These are phyloP conservation scores for Anneissia japonica DNA, from an alignment of 35 echinoderm and acorn worm species.

Conservation along the genomic window DNA sequence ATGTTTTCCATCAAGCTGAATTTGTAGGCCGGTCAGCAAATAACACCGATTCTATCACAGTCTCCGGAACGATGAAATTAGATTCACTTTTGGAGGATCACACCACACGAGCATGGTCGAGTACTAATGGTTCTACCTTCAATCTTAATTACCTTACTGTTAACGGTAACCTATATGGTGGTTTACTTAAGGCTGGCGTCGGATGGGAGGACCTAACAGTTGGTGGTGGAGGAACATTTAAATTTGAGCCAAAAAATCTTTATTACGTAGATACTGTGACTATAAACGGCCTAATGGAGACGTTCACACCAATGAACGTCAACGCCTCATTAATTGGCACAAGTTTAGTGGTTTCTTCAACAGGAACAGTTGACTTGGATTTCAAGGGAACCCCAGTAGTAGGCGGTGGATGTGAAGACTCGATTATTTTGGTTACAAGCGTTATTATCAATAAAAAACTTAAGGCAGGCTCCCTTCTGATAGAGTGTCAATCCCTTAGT, in stretches of 20 bases:
- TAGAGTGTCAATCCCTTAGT: conserved; percentile 7
- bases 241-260: not conserved
- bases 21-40: conserved; percentile 20
- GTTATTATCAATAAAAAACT: conserved; percentile 41
- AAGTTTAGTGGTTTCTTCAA: not conserved
- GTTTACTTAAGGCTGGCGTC: conserved; percentile 18
- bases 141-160: conserved; percentile 43
- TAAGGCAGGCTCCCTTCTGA: conserved; percentile 25
- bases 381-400: conserved; percentile 22
- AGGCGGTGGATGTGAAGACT: conserved; percentile 20
- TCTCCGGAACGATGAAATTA: conserved; percentile 33
- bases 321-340: conserved; percentile 11
- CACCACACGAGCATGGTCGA: conserved; percentile 23
- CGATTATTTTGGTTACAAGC: conserved; percentile 9
- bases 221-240: conserved; percentile 25
- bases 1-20: conserved; percentile 16
- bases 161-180: conserved; percentile 34
- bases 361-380: conserved; percentile 24
- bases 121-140: conserved; percentile 18
- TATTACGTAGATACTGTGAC: not conserved
- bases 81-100: conserved; percentile 4
- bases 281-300: not conserved
- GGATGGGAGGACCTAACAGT: conserved; percentile 20
- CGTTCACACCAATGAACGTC: conserved; percentile 14
- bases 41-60: not conserved